A percentile compares a stretch with the other conserved stretches of the same genome.
These are phyloP conservation scores for Nymphalis urticae DNA, from an alignment of 2,888 invertebrate species.

Conservation along the genomic window DNA sequence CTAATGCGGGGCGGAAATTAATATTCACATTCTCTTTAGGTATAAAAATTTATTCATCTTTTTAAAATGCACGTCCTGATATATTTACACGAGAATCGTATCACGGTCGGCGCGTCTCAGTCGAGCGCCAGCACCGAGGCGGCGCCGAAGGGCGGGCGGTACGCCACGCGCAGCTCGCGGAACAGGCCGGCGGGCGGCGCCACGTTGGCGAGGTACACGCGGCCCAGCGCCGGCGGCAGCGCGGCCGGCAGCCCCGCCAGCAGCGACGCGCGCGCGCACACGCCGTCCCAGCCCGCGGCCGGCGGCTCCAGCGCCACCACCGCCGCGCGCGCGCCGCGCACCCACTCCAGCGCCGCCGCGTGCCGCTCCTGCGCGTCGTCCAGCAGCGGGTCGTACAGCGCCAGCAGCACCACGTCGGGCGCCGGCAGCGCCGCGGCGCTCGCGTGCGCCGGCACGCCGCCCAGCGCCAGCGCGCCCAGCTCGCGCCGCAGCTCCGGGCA, in stretches of 20 bases:
- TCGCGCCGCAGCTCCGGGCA: constrained; percentile 77
- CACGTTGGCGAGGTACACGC: constrained; percentile 92
- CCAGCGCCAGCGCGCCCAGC: constrained; percentile 83
- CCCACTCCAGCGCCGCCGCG: constrained; percentile 82
- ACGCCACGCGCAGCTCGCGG: constrained; percentile 87
- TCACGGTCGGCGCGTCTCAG: constrained; percentile 51
- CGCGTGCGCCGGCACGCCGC: constrained; percentile 35
- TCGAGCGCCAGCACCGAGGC: constrained; percentile 68
- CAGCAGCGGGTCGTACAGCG: constrained; percentile 53
- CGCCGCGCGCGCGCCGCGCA: constrained; percentile 81
- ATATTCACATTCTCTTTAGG: neutral
- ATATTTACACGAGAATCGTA: constrained; percentile 18
- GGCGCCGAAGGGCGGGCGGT: constrained; percentile 89
- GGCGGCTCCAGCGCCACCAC: constrained; percentile 41
- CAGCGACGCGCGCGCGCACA: constrained; percentile 48
- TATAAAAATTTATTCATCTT: constrained; percentile 32
- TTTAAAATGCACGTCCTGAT: constrained; percentile 20
- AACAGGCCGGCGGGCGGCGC: constrained; percentile 89
- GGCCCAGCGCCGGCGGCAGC: constrained; percentile 56
- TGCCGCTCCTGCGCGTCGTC: constrained; percentile 35
- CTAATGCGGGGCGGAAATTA: too few species aligned
- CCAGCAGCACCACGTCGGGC: constrained; percentile 59
- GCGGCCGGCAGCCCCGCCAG: constrained; percentile 50
- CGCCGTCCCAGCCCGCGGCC: constrained; percentile 60
- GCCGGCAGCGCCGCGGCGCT: constrained; percentile 43